Percentiles rank a stretch among this genome's conserved stretches.
Evolutionary conservation across 2,797 vertebrate species (phyloP).

Genomic region (Columba guinea): DNA sequence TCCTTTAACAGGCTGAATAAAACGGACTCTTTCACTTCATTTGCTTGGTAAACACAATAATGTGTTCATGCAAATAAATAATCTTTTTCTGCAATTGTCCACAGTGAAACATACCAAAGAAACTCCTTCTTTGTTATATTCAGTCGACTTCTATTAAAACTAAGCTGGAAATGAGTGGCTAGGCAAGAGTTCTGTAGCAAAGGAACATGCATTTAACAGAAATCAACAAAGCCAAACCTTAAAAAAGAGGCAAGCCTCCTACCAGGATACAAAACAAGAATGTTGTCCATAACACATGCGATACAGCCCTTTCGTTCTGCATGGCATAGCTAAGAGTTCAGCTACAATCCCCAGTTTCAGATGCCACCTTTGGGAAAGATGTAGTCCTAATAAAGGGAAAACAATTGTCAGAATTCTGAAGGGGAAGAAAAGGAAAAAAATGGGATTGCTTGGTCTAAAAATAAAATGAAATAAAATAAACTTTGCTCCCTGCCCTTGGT

Average conservation of each 20-base stretch:
- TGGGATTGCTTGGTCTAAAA: background rate
- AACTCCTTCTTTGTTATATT: background rate
- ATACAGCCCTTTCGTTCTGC: background rate
- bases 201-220: background rate
- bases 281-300: background rate
- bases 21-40: background rate
- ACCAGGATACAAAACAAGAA: background rate
- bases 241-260: background rate
- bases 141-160: background rate
- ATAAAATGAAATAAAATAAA: background rate
- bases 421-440: background rate
- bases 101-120: background rate
- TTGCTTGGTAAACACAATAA: background rate
- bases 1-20: conserved; percentile 24
- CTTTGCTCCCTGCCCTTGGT: background rate
- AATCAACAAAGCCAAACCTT: background rate
- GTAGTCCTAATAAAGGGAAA: background rate
- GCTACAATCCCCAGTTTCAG: background rate
- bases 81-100: background rate
- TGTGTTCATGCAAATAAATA: background rate
- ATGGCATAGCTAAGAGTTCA: background rate
- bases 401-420: background rate
- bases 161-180: background rate
- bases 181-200: background rate
- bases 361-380: background rate